Conservation (phyloP, 2,888 invertebrate species). For the Lamellibrachia satsuma region DNA sequence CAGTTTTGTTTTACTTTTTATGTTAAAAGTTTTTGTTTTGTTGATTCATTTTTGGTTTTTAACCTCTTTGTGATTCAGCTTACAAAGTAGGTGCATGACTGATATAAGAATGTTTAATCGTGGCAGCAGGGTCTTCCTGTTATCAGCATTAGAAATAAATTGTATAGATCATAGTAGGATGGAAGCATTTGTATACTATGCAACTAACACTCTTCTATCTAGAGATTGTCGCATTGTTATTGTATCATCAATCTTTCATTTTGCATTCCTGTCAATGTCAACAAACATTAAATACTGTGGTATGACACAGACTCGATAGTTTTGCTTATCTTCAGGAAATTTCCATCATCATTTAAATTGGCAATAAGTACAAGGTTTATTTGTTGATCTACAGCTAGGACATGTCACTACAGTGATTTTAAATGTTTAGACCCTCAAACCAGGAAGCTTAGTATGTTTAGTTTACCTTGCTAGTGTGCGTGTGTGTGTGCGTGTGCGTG, state of each 20-base stretch:
- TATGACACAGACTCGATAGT: background rate
- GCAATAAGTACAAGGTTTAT: background rate
- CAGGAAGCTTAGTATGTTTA: too few species aligned
- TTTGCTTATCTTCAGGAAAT: background rate
- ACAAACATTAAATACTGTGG: background rate
- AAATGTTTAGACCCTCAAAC: too few species aligned
- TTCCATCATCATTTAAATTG: background rate
- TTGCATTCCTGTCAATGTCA: background rate
- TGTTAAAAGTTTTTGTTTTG: background rate
- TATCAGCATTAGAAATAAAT: background rate
- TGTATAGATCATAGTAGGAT: background rate
- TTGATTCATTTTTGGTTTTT: background rate
- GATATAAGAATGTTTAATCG: background rate
- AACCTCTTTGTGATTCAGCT: background rate
- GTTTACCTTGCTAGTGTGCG: too few species aligned
- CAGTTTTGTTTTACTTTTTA: background rate
- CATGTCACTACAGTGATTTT: background rate
- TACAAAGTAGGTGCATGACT: background rate
- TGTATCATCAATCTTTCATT: background rate
- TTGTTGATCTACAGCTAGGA: background rate
- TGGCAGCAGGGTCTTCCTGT: background rate
- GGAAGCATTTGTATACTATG: background rate
- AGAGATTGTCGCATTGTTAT: background rate
- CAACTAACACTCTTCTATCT: background rate
- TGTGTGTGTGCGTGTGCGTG: too few species aligned